phyloP scores from a whole-genome alignment of 2,888 invertebrate species.

The Hirtodrosophila cameraria region DNA sequence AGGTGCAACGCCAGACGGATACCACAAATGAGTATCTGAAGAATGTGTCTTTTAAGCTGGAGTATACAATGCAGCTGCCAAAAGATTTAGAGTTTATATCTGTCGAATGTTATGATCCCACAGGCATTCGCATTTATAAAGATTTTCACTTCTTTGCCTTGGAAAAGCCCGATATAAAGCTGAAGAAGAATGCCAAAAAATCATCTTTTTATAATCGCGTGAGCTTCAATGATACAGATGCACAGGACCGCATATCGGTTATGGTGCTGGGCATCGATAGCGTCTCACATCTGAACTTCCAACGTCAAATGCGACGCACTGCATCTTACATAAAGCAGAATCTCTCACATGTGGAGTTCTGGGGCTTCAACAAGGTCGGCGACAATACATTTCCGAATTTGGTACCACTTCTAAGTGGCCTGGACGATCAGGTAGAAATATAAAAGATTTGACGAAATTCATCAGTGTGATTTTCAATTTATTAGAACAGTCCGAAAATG shows the following conservation, averaged over 20 bases:
- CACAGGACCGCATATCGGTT: conserved; percentile 86
- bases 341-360: conserved; percentile 87
- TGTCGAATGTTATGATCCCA: conserved; percentile 86
- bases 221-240: conserved; percentile 22
- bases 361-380: conserved; percentile 96
- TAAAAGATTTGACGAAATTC: too few relatives aligned
- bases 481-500: too few relatives aligned
- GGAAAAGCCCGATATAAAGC: conserved; percentile 77
- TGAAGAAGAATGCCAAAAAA: neutral
- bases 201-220: conserved; percentile 12
- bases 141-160: conserved; percentile 86
- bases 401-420: conserved; percentile 91
- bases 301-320: conserved; percentile 92
- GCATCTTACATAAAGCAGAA: conserved; percentile 85
- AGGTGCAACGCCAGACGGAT: conserved; percentile 76
- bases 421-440: too few relatives aligned
- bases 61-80: conserved; percentile 63
- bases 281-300: conserved; percentile 93
- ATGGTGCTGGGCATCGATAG: conserved; percentile 93
- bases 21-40: conserved; percentile 59
- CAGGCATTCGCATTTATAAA: conserved; percentile 86
- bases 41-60: conserved; percentile 56
- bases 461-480: too few relatives aligned
- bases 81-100: conserved; percentile 87
- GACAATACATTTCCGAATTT: conserved; percentile 97